Conservation (phyloP, 2,797 vertebrate species). For the Muraenolepis orangiensis region DNA sequence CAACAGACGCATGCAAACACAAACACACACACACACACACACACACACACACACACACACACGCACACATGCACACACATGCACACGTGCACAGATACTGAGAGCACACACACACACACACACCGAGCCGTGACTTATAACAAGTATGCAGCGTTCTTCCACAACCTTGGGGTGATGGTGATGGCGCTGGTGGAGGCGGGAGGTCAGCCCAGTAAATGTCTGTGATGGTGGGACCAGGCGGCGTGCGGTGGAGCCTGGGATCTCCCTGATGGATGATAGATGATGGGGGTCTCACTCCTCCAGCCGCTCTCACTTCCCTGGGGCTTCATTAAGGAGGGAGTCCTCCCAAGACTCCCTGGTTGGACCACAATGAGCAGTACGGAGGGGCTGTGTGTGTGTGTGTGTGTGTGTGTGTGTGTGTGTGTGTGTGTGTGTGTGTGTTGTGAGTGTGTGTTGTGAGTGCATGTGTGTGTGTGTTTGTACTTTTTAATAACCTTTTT, state of each 20-base stretch:
- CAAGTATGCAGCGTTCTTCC: constrained; percentile 5
- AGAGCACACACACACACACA: constrained; percentile 1
- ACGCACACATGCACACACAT: too few species aligned
- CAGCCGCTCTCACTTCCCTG: constrained; percentile 10
- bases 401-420: neutral
- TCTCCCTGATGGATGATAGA: constrained; percentile 29
- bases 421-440: neutral
- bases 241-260: constrained; percentile 5
- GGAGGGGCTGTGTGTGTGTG: neutral
- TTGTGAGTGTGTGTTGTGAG: neutral
- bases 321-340: constrained; percentile 41
- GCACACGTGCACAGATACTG: too few species aligned
- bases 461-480: too few species aligned
- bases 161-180: neutral
- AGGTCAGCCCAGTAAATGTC: constrained; percentile 21
- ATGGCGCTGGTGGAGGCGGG: neutral
- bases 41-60: too few species aligned
- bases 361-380: neutral
- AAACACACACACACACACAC: too few species aligned
- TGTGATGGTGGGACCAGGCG: constrained; percentile 13
- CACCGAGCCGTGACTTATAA: neutral
- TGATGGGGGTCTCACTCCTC: too few species aligned
- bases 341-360: neutral
- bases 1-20: too few species aligned
- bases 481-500: too few species aligned